Percentiles rank a stretch among this genome's conserved stretches.
phyloP scores from a whole-genome alignment of 2,113 vertebrate genomes.

The Willisornis vidua region DNA sequence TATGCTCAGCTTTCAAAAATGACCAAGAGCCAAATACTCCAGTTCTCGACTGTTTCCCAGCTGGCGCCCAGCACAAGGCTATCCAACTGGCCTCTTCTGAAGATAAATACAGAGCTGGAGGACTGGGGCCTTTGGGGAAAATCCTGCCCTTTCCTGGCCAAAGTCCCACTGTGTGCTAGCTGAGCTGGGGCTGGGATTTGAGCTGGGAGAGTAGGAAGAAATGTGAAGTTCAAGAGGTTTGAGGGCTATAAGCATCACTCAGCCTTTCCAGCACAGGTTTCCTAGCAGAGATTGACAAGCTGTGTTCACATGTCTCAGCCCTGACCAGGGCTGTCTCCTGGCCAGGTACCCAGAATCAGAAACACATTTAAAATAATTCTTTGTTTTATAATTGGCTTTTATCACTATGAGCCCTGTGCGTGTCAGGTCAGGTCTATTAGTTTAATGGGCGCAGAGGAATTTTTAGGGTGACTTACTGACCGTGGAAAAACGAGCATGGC shows the following conservation, averaged over 20 bases:
- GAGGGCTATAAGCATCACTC: background rate
- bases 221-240: background rate
- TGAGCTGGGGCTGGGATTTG: background rate
- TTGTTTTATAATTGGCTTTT: slow-evolving; percentile 24
- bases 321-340: background rate
- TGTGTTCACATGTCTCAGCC: background rate
- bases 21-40: background rate
- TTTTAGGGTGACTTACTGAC: slow-evolving; percentile 53
- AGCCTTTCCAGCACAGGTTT: background rate
- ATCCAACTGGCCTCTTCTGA: background rate
- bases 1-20: background rate
- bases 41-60: slow-evolving; percentile 3
- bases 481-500: background rate
- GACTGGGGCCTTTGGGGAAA: slow-evolving; percentile 5
- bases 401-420: background rate
- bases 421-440: slow-evolving; percentile 31
- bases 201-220: background rate
- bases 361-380: slow-evolving; percentile 8
- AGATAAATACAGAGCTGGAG: slow-evolving; percentile 11
- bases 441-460: slow-evolving; percentile 53
- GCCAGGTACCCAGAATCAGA: background rate
- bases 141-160: slow-evolving; percentile 20
- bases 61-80: background rate
- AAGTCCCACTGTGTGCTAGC: background rate
- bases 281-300: background rate